These are phyloP conservation scores for Tychaedon coryphoeus DNA, from an alignment of 2,113 vertebrate species.

Conservation along the genomic window DNA sequence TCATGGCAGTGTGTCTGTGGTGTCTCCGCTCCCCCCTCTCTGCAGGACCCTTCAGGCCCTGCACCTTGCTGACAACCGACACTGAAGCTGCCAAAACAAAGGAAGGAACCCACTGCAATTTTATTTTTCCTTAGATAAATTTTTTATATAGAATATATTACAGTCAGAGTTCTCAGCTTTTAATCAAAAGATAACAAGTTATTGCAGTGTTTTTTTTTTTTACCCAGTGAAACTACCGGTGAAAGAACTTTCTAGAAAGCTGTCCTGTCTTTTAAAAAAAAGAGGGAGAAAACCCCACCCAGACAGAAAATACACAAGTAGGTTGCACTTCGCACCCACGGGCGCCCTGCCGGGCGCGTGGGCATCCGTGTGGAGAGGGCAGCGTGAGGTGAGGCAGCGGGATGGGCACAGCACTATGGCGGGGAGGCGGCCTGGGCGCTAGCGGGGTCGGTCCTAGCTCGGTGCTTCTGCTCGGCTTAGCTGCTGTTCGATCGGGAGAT, in stretches of 20 bases:
- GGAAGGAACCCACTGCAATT: constrained; percentile 58
- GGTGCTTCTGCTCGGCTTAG: constrained; percentile 3
- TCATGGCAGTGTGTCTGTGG: accelerated
- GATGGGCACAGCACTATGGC: constrained; percentile 1
- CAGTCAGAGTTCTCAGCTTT: constrained; percentile 69
- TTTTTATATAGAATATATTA: constrained; percentile 71
- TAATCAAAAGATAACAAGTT: constrained; percentile 73
- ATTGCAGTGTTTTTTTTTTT: constrained; percentile 68
- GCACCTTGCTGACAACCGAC: accelerated
- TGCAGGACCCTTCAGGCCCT: accelerated
- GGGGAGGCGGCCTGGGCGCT: constrained; percentile 4
- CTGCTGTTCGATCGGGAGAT: background rate
- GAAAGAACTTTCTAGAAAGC: constrained; percentile 71
- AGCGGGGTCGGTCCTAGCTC: background rate
- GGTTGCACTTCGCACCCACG: background rate
- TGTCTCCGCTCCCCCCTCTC: background rate
- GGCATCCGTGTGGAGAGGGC: background rate
- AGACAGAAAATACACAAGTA: constrained; percentile 16
- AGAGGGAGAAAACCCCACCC: background rate
- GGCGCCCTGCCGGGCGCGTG: background rate
- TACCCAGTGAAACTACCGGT: constrained; percentile 57
- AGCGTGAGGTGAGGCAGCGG: background rate
- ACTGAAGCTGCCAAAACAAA: background rate
- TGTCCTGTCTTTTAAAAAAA: constrained; percentile 61
- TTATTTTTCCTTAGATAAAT: constrained; percentile 75